Evolutionary conservation across 1,140 invertebrate species (phyloP).

Genomic region (Fopius arisanus): DNA sequence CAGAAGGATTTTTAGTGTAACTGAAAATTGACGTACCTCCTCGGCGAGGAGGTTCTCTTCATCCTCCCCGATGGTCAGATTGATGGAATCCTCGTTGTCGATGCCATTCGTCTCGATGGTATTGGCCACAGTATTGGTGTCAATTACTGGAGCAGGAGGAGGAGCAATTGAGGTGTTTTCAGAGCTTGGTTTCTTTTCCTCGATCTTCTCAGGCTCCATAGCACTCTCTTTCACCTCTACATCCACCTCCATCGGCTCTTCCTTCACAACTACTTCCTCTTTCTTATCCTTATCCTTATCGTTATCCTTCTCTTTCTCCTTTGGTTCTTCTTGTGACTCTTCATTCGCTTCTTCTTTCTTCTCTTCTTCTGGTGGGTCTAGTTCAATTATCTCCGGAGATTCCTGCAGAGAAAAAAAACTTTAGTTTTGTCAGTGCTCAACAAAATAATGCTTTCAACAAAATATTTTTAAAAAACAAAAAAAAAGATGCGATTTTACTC

Average conservation of each 20-base stretch:
- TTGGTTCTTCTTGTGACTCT: slow-evolving; percentile 30
- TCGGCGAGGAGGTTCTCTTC: slow-evolving; percentile 79
- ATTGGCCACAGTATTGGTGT: slow-evolving; percentile 39
- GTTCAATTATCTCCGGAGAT: neutral
- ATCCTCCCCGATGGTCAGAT: slow-evolving; percentile 82
- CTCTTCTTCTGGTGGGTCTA: slow-evolving; percentile 49
- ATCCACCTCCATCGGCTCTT: slow-evolving; percentile 38
- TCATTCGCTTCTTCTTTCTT: slow-evolving; percentile 41
- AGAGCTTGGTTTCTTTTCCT: slow-evolving; percentile 21
- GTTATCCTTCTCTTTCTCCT: slow-evolving; percentile 51
- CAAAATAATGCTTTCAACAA: neutral
- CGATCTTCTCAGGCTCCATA: slow-evolving; percentile 30
- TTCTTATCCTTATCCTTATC: slow-evolving; percentile 26
- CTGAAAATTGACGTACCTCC: slow-evolving; percentile 65
- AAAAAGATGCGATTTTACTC: neutral
- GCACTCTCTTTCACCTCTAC: slow-evolving; percentile 25
- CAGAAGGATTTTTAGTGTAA: neutral
- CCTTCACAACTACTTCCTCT: slow-evolving; percentile 38
- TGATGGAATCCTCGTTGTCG: slow-evolving; percentile 81
- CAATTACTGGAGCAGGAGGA: neutral
- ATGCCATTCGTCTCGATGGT: slow-evolving; percentile 62
- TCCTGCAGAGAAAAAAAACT: neutral
- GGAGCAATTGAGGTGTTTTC: neutral
- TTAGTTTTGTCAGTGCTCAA: no score
- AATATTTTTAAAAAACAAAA: neutral